Evolutionary conservation across 2,888 invertebrate genomes (phyloP).

Genomic region (Eupithecia centaureata): DNA sequence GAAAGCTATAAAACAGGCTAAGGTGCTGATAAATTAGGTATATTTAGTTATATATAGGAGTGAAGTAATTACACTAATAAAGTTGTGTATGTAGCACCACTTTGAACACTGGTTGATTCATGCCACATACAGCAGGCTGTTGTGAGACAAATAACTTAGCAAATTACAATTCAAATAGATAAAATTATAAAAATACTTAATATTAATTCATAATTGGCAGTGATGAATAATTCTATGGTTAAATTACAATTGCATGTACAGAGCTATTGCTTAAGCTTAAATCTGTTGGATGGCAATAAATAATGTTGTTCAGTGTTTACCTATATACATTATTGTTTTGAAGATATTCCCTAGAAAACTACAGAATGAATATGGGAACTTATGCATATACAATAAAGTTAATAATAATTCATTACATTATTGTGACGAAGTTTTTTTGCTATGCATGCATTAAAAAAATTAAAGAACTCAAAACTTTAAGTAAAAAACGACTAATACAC

Average conservation of each 20-base stretch:
- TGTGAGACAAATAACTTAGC: neutral
- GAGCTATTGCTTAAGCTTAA: conserved; percentile 5
- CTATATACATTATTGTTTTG: too few species aligned
- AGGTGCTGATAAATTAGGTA: conserved; percentile 6
- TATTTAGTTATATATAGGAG: conserved; percentile 1
- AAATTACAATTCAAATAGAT: neutral
- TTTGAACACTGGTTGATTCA: conserved; percentile 36
- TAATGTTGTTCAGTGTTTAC: conserved; percentile 11
- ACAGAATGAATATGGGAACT: neutral
- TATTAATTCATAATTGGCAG: conserved; percentile 13
- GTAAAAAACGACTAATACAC: too few species aligned
- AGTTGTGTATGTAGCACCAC: conserved; percentile 42
- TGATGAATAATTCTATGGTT: conserved; percentile 2
- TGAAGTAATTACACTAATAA: conserved; percentile 20
- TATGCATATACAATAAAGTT: neutral
- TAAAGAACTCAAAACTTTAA: too few species aligned
- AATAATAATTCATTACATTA: too few species aligned
- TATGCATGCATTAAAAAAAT: too few species aligned
- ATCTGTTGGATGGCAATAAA: conserved; percentile 5
- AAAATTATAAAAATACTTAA: neutral
- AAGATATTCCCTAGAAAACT: neutral
- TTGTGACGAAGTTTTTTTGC: neutral
- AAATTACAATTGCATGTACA: neutral
- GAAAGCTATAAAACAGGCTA: conserved; percentile 29
- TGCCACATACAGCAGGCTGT: conserved; percentile 12